Conservation (phyloP, 2,797 vertebrate species). For the Hypotaenidia philippensis region DNA sequence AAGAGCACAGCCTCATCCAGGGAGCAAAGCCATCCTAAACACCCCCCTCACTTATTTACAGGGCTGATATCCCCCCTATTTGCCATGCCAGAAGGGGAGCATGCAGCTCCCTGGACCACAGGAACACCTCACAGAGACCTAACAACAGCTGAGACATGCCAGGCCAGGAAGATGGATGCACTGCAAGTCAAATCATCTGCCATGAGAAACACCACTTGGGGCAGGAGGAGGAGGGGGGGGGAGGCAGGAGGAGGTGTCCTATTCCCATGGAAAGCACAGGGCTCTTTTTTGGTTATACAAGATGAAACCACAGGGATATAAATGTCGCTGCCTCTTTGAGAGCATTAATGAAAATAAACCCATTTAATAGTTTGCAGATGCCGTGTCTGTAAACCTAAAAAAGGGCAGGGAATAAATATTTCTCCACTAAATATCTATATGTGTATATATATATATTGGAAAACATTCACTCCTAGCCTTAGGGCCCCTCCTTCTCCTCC, state of each 20-base stretch:
- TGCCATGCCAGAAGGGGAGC: background rate
- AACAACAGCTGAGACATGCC: background rate
- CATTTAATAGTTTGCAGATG: conserved; percentile 78
- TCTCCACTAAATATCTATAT: conserved; percentile 66
- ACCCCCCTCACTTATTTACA: background rate
- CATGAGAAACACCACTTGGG: background rate
- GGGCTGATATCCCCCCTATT: background rate
- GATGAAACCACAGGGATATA: conserved; percentile 65
- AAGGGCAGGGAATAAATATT: conserved; percentile 57
- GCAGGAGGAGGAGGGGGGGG: background rate
- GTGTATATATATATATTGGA: conserved; percentile 61
- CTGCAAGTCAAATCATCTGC: background rate
- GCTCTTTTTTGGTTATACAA: conserved; percentile 56
- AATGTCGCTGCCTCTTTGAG: conserved; percentile 72
- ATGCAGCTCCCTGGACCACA: rapidly evolving
- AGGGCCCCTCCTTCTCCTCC: conserved; percentile 17
- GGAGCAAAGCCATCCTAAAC: background rate
- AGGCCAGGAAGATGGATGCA: background rate
- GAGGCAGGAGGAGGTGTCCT: background rate
- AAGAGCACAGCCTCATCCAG: background rate
- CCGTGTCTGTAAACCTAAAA: conserved; percentile 55
- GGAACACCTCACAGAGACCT: background rate
- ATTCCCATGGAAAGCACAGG: conserved; percentile 67
- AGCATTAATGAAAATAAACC: conserved; percentile 77
- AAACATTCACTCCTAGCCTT: conserved; percentile 36